Evolutionary conservation across 2,797 vertebrate genomes (phyloP), one percentile per base, ranked within the genome.

Genomic region (Hypotaenidia okinawae): DNA sequence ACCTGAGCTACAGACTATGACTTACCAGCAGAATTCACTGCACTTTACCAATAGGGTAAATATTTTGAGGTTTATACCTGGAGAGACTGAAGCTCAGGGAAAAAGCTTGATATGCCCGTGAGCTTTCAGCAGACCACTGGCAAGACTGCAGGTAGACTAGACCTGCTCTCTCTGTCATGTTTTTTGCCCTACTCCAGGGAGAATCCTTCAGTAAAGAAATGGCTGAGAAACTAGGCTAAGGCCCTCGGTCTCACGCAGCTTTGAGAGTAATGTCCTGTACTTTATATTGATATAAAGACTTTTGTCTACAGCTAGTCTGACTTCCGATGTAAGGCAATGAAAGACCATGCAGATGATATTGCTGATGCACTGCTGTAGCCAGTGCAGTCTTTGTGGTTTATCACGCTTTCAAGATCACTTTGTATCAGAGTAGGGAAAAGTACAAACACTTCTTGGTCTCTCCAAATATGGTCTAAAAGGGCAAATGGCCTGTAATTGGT

Each of bases 31-130:
- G 35, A 75, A 61, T 43, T 85, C 62, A 72, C 33, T 74, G 37
- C n/a, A 30, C 33, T 66, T 85, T 63, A 54, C 27, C 13, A n/a
- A 49, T 11, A 57, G 11, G 49, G 37, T 54, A 79, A 75, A 1
- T 58, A 51, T 79, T 49, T 67, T 35, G 19, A 39, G 51, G 86
- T 89, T 67, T 89, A 67, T 6, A 28, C 10, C 30, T 37, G 35
- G 30, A 51, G 30, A 57, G 24, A 18, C n/a, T 33, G 35, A 75
- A 51, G 39, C 39, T 30, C 15, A 32, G 37, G 27, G 16, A 70
- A 23, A 73, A 55, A n/a, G 7, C 21, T 69, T n/a, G 8, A 3
- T 32, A 77, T 11, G 9, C 0, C 0, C 2, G 2, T 86, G 63
- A 79, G 7, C 45, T 68, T 58, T 70, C 22, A 63, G 22, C 16